These are phyloP conservation scores for Pteronura brasiliensis DNA, from an alignment of 2,113 vertebrate genomes.

Conservation along the genomic window DNA sequence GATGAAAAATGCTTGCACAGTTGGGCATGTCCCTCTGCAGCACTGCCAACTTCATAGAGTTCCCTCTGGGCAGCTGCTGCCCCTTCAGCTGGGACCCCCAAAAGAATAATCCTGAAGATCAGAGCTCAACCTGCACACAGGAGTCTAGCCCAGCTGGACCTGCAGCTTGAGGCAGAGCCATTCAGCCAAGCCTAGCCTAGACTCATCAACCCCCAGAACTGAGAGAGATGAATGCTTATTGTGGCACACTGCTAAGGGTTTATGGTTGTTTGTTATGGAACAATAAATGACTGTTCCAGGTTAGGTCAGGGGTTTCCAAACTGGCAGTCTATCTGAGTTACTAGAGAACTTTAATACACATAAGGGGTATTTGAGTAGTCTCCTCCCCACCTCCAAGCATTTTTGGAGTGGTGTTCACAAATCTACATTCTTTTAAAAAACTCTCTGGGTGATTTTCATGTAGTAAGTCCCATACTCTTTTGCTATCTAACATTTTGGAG, in stretches of 20 bases:
- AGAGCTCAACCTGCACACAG: neutral
- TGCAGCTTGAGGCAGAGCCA: neutral
- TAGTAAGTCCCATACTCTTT: neutral
- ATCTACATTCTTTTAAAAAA: slow-evolving; percentile 29
- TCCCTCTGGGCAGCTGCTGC: neutral
- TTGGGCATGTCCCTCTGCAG: neutral
- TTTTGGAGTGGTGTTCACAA: neutral
- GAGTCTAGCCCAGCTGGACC: neutral
- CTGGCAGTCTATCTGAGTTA: neutral
- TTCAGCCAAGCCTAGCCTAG: neutral
- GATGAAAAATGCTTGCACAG: neutral
- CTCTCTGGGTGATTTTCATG: neutral
- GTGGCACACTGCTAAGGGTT: neutral
- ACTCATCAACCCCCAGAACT: neutral
- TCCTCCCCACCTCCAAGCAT: neutral
- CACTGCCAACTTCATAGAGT: neutral
- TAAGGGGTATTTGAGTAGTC: neutral
- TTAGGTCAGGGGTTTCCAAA: neutral
- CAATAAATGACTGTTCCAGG: neutral
- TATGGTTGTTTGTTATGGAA: neutral
- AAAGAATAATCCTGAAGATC: neutral
- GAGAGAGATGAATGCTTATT: neutral
- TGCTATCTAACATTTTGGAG: neutral
- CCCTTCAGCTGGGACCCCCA: neutral
- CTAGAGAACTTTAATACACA: slow-evolving; percentile 35